Conservation (phyloP, 2,797 vertebrate species). For the Poeciliopsis paucimaculata region DNA sequence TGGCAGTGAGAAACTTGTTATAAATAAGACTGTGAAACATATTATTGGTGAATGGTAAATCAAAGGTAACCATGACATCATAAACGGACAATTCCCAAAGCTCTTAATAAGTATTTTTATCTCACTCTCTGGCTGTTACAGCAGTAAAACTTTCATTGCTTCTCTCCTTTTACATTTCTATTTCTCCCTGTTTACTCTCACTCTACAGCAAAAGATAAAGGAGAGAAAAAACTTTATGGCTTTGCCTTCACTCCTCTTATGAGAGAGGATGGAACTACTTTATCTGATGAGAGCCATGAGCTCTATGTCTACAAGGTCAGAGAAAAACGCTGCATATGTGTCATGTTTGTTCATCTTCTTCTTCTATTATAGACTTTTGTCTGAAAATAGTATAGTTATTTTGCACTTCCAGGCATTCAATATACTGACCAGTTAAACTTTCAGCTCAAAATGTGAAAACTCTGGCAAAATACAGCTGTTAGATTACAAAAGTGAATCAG, state of each 20-base stretch:
- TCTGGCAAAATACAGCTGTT: not conserved
- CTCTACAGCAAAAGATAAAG: constrained; percentile 93
- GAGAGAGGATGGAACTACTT: constrained; percentile 97
- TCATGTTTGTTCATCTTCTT: not conserved
- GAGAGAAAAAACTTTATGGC: constrained; percentile 98
- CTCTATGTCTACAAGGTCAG: constrained; percentile 98
- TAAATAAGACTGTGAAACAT: not conserved
- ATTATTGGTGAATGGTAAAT: not conserved
- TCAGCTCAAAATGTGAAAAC: not conserved
- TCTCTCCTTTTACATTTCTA: not conserved
- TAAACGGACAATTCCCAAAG: not conserved
- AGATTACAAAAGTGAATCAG: not conserved
- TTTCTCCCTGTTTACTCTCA: fast-evolving
- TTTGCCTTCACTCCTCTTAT: constrained; percentile 97
- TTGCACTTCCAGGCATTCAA: not conserved
- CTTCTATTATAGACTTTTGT: not conserved
- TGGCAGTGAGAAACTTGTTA: not conserved
- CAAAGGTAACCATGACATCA: not conserved
- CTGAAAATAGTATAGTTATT: not conserved
- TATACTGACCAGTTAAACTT: not conserved
- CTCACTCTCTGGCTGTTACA: not conserved
- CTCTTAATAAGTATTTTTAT: not conserved
- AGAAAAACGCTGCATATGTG: not conserved
- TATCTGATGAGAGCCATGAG: constrained; percentile 95
- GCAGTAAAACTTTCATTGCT: not conserved